A percentile compares a stretch with the other conserved stretches of the same genome.
These are phyloP conservation scores for Fabriciana adippe DNA, from an alignment of 2,888 invertebrate species.

Conservation along the genomic window DNA sequence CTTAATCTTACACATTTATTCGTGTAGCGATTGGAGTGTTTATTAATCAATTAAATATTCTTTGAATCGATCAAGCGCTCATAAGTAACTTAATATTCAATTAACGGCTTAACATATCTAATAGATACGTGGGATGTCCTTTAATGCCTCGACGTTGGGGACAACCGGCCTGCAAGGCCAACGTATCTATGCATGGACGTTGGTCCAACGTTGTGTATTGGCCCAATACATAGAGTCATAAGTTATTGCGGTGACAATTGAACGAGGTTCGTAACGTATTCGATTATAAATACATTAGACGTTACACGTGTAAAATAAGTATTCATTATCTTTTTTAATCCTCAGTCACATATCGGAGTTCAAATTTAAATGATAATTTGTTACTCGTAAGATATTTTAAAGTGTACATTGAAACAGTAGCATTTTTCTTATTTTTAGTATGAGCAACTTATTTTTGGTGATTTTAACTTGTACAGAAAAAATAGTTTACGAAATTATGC, in stretches of 20 bases:
- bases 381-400: constrained; percentile 20
- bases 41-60: constrained; percentile 64
- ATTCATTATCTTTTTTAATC: constrained; percentile 37
- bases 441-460: not conserved
- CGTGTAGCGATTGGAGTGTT: constrained; percentile 57
- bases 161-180: constrained; percentile 47
- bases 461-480: not conserved
- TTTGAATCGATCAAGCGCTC: constrained; percentile 62
- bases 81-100: constrained; percentile 67
- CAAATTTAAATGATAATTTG: constrained; percentile 31
- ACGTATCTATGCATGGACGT: constrained; percentile 18
- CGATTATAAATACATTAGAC: constrained; percentile 69
- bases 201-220: not conserved
- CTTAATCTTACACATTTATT: constrained; percentile 54
- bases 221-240: not conserved
- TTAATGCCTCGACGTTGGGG: constrained; percentile 37
- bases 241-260: constrained; percentile 37
- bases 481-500: too few relatives aligned
- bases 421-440: not conserved
- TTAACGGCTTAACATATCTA: constrained; percentile 56
- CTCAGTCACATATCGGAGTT: constrained; percentile 21
- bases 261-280: constrained; percentile 44
- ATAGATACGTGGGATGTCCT: constrained; percentile 49
- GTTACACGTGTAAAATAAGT: constrained; percentile 35
- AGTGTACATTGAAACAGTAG: constrained; percentile 19